Base-by-base conservation (phyloP, 2,113 vertebrate genomes). In the Calidris pygmaea region DNA sequence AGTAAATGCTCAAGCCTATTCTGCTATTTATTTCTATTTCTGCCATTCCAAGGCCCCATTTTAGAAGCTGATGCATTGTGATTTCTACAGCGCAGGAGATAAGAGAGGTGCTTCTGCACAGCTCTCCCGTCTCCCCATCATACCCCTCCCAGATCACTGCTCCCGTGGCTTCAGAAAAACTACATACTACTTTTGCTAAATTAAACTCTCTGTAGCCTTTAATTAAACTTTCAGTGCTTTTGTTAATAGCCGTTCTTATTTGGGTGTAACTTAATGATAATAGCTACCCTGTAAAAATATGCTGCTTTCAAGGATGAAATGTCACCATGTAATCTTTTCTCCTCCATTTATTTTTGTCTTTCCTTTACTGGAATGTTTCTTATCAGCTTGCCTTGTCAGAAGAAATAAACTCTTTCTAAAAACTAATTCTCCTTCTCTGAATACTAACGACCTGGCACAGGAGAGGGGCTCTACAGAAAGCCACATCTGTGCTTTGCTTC, bases 321-420 rank as follows among this genome's bases (percentile, higher is more conserved):
- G 81, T 75, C 87, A 92, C 73, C 66, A 70, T 72, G 43, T 79
- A 63, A 45, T 83, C 48, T 67, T 88, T 88, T 37, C 81, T 60
- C 68, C 70, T 74, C 59, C n/a, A 56, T 58, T 81, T 87, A 43
- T 93, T 88, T 91, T 56, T 93, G 59, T 87, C 80, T 89, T 96
- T 73, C 39, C 48, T 82, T 70, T 71, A 29, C 71, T 91, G 55
- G 91, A 96, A 87, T 91, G 24, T 72, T 87, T 95, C 74, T 93
- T 95, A 94, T 93, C 96, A 92, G 62, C 73, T 83, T 86, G 71
- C 65, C 24, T 96, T 96, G 90, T 94, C 91, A 95, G 85, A 91
- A 97, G 74, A 96, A 92, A 89, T 74, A 92, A 60, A 87, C 67
- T 75, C 83, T 84, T 91, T 19, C 6, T 65, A 68, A 91, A 95